A percentile compares a stretch with the other conserved stretches of the same genome.
phyloP scores from a whole-genome alignment of 2,888 invertebrate species.

The Napeogenes sylphis region DNA sequence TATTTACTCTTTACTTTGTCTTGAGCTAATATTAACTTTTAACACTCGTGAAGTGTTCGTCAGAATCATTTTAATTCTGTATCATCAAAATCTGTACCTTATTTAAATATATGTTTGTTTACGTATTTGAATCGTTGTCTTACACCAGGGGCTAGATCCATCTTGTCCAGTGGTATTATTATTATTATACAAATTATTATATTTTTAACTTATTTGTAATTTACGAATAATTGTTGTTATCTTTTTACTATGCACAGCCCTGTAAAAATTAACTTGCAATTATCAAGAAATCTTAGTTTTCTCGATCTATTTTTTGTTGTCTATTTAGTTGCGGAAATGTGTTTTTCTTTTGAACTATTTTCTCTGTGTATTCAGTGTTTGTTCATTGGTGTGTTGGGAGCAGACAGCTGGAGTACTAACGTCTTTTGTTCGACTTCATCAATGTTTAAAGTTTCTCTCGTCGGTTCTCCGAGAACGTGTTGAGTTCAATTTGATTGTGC shows the following conservation, averaged over 20 bases:
- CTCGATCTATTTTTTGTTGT: background rate
- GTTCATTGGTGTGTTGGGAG: conserved; percentile 17
- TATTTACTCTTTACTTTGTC: conserved; percentile 47
- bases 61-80: too few relatives aligned
- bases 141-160: too few relatives aligned
- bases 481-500: conserved; percentile 12
- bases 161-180: too few relatives aligned
- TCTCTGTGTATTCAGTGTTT: conserved; percentile 14
- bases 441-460: conserved; percentile 28
- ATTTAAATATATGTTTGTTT: too few relatives aligned
- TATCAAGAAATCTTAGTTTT: too few relatives aligned
- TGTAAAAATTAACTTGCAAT: too few relatives aligned
- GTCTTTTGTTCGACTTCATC: conserved; percentile 38
- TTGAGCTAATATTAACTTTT: conserved; percentile 29
- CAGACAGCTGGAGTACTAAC: conserved; percentile 36
- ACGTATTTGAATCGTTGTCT: too few relatives aligned
- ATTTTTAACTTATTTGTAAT: too few relatives aligned
- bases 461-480: conserved; percentile 12
- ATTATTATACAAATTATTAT: too few relatives aligned
- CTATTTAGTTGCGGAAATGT: conserved; percentile 10
- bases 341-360: conserved; percentile 13
- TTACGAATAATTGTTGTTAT: too few relatives aligned
- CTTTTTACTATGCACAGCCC: too few relatives aligned
- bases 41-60: background rate
- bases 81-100: too few relatives aligned